Evolutionary conservation across 2,888 invertebrate genomes (phyloP), one percentile per base, ranked within the genome.

Genomic region (Hemaris fuciformis): DNA sequence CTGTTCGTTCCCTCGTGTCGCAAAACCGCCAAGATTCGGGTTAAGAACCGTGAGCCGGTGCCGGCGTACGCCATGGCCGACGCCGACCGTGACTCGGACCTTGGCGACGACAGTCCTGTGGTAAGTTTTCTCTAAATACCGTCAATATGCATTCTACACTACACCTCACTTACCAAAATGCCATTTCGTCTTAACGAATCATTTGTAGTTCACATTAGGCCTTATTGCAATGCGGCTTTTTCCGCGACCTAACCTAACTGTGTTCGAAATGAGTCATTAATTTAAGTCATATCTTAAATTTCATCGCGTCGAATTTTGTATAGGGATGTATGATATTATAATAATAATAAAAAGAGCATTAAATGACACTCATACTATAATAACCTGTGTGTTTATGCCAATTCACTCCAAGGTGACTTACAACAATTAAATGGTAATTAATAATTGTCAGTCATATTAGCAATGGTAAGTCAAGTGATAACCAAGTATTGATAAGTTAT

Each of bases 1-100:
- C 83, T 69, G 73, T 76, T 85, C 82, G 76, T 84, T 72, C 71
- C 73, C 75, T 76, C 84, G 86, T 85, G 81, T 72, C 71, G 60
- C 64, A 73, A 85, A 92, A 78, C 89, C 92, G 93, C 92, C 96
- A 96, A 96, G 95, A 96, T 96, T 96, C 95, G 96, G 94, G 96
- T 96, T 91, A 97, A 97, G 95, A 96, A 96, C 88, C 95, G 96
- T 93, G 96, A 96, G 86, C 96, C 96, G 93, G 95, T 96, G 90
- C 96, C 96, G 93, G 95, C 96, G 93, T 96, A 96, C 94, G 95
- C 95, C 91, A 96, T 96, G 96, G 96, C 93, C 85, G 92, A 92
- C 89, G 91, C 90, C 89, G 93, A 93, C 87, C 89, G 95, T 78
- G 96, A 96, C 79, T 95, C 95, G 85, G 95, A 96, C 88, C 89